Base-by-base conservation (phyloP, 1,140 invertebrate genomes). In the Hyles euphorbiae region DNA sequence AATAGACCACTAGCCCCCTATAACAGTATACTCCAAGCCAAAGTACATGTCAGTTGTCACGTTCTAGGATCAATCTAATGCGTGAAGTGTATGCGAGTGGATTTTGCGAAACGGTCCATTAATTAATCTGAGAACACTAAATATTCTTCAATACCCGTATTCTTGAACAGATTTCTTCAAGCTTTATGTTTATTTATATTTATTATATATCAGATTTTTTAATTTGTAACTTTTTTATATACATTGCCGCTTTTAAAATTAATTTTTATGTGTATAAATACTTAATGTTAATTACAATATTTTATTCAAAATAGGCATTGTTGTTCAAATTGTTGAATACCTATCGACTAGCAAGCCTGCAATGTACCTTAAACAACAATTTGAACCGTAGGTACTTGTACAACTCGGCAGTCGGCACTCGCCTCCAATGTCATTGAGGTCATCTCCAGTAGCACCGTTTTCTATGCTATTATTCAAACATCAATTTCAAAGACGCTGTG, bases 381-480 rank as follows among this genome's bases (percentile, higher is more conserved):
- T 48, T 48, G 5, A 48, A 22, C 6, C 22, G 22, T 22, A 45
- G 1, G 7, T 8, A 45, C 1, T 45, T 12, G 12, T 32, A 5
- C 22, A 50, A 50, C 5, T 22, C 3, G 22, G 6, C 3, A 32
- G 5, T 32, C 34, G 12, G 48, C 48, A 50, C 22, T 22, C 22
- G 51, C 36, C 60, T 65, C 73, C 78, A 81, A 81, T 81, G 78
- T 77, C 78, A 77, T 47, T 74, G 63, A 69, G 78, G 78, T 81
- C 78, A 81, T 65, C 22, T 7, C 33, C 56, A 34, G 4, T n/a
- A 55, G 63, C 63, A 54, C 7, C 60, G 70, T 65, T 64, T 62
- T 60, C 51, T 9, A 22, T 59, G 58, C 3, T 4, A 44, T 43
- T 3, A 12, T 32, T 43, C 3, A 34, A 52, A 8, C 3, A 52